phyloP scores from a whole-genome alignment of 2,113 vertebrate genomes.

The Neogobius melanostomus region DNA sequence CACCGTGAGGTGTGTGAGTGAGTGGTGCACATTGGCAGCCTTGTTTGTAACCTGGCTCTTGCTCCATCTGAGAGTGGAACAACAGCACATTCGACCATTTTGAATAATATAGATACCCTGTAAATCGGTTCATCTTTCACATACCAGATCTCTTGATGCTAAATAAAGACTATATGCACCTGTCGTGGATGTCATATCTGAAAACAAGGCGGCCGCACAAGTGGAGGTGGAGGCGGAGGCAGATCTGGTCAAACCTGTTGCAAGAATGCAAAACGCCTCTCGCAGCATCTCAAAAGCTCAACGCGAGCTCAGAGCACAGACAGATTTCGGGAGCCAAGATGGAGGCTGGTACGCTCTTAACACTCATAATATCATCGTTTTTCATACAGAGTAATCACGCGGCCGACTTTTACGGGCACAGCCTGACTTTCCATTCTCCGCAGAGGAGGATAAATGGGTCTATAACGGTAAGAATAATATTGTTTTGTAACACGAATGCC shows the following conservation, averaged over 20 bases:
- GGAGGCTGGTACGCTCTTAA: slow-evolving; percentile 22
- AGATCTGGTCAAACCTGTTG: slow-evolving; percentile 50
- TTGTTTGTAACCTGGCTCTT: too few species aligned
- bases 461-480: slow-evolving; percentile 36
- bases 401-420: slow-evolving; percentile 52
- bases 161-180: not conserved
- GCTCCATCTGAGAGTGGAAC: too few species aligned
- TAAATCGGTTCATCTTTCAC: not conserved
- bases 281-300: slow-evolving; percentile 4
- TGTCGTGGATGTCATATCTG: not conserved
- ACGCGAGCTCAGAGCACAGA: not conserved
- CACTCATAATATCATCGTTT: slow-evolving; percentile 21
- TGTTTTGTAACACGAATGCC: not conserved
- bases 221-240: too few species aligned
- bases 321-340: slow-evolving; percentile 29
- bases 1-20: too few species aligned
- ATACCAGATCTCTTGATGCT: not conserved
- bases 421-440: slow-evolving; percentile 29
- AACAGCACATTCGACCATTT: too few species aligned
- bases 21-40: too few species aligned
- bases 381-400: not conserved
- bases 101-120: too few species aligned
- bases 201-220: not conserved
- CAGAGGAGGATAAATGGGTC: slow-evolving; percentile 31
- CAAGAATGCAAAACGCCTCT: slow-evolving; percentile 22